Evolutionary conservation across 2,888 invertebrate species (phyloP), one percentile per base, ranked within the genome.

Genomic region (Amorpha juglandis): DNA sequence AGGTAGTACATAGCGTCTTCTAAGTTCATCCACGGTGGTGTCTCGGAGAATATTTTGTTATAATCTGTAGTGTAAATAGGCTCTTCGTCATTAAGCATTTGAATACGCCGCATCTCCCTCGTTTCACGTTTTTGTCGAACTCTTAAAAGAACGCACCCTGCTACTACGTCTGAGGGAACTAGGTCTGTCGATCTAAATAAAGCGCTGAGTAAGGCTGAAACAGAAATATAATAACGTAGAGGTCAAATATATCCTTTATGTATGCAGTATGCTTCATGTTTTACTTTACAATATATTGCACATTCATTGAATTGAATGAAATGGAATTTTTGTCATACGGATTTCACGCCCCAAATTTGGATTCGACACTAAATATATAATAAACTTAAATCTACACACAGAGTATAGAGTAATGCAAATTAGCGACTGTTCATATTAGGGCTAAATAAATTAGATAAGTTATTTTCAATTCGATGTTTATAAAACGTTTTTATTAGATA

Each of bases 81-180:
- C 72, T 95, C 95, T 74, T 95, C 95, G 73, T 95, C 95, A 50
- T 95, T 94, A n/a, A 93, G 77, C 93, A 93, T 93, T 70, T 93
- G 96, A 69, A 96, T 95, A 71, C 96, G 92, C 48, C 96, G 87
- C 91, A 95, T 95, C 83, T 96, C 96, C 71, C 96, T 91, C 0
- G 95, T 96, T 79, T 96, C 96, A 14, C 96, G 90, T 81, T 96
- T 97, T 81, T 96, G 96, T 65, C 96, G 95, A 4, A 97, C 95
- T 74, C 96, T 94, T 6, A 98, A 94, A n/a, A 98, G 94, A 27
- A 98, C 95, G 78, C 97, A 95, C 12, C 98, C 98, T 12, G 98
- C 98, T 66, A 97, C 95, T 16, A 98, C 95, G 85, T 98, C 98
- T 0, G 98, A 97, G 0, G 98, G 97, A 0, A 98, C 98, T 51